Conservation (phyloP, 37 sponge, comb jelly and placozoan genomes). For the Axinella damicornis region DNA sequence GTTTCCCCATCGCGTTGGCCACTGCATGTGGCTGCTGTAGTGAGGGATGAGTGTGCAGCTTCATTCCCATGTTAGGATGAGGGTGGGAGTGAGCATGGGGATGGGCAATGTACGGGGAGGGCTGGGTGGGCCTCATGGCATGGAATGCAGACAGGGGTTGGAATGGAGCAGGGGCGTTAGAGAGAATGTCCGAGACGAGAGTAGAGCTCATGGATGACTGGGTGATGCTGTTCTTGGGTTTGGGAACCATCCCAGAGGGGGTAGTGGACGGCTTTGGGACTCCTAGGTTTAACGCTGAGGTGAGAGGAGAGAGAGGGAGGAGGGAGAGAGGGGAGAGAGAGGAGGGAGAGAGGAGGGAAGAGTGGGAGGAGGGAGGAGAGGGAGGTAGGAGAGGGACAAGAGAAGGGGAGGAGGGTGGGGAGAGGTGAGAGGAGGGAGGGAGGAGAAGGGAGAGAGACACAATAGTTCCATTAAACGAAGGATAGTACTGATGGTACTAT, state of each 20-base stretch:
- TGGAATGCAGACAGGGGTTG: slow-evolving; percentile 21
- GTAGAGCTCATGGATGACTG: slow-evolving; percentile 7
- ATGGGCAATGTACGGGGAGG: slow-evolving; percentile 5
- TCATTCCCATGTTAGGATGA: too few species aligned
- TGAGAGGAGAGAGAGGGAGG: not conserved
- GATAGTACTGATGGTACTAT: too few species aligned
- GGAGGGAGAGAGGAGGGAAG: not conserved
- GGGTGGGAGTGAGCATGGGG: not conserved
- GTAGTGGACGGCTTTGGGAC: slow-evolving; percentile 20
- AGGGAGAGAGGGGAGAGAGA: not conserved
- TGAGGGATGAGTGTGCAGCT: too few species aligned
- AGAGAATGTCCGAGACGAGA: slow-evolving; percentile 20
- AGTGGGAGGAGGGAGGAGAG: not conserved
- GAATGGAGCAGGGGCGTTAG: not conserved
- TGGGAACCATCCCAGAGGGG: slow-evolving; percentile 2
- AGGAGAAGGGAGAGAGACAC: too few species aligned
- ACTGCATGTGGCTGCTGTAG: too few species aligned
- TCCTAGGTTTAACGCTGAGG: slow-evolving; percentile 61
- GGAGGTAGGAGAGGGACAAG: not conserved
- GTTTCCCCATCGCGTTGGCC: not conserved
- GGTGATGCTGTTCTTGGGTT: not conserved
- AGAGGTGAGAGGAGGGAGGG: too few species aligned
- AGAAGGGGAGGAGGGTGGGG: too few species aligned
- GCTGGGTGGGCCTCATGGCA: not conserved
- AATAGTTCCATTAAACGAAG: too few species aligned